Evolutionary conservation across 1,140 invertebrate genomes (phyloP).

Genomic region (Heliconius melpomene): DNA sequence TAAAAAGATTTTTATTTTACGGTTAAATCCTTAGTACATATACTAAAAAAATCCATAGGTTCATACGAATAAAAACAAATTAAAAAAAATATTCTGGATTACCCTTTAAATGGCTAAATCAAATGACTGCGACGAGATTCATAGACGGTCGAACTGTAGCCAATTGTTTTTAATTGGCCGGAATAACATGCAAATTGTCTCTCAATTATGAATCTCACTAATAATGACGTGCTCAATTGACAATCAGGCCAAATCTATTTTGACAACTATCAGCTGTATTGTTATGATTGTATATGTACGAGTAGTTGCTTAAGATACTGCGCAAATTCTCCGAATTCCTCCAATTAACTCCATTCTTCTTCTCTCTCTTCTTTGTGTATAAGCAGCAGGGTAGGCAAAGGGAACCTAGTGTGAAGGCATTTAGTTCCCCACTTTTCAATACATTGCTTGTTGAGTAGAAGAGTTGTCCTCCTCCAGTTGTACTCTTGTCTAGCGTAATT

Average conservation of each 20-base stretch:
- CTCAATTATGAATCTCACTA: slow-evolving; percentile 43
- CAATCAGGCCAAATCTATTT: slow-evolving; percentile 52
- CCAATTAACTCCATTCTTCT: too few relatives aligned
- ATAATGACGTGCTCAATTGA: slow-evolving; percentile 44
- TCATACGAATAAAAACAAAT: too few relatives aligned
- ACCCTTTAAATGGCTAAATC: slow-evolving; percentile 11
- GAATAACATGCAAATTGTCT: slow-evolving; percentile 44
- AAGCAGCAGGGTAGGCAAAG: too few relatives aligned
- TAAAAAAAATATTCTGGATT: background rate
- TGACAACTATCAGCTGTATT: slow-evolving; percentile 34
- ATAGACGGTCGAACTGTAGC: slow-evolving; percentile 30
- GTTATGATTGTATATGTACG: slow-evolving; percentile 22
- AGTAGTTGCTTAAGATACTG: slow-evolving; percentile 11
- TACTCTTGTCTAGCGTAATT: too few relatives aligned
- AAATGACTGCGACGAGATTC: slow-evolving; percentile 25
- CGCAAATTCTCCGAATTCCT: background rate
- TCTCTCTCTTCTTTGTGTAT: too few relatives aligned
- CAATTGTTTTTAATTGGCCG: slow-evolving; percentile 44
- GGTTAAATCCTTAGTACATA: too few relatives aligned
- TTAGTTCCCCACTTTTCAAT: too few relatives aligned
- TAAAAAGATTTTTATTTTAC: too few relatives aligned
- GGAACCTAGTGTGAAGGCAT: too few relatives aligned
- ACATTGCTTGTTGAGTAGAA: too few relatives aligned
- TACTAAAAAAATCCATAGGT: too few relatives aligned
- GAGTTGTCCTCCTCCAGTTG: too few relatives aligned